Base-by-base conservation (phyloP, 2,113 vertebrate genomes). In the Psettodes erumei region DNA sequence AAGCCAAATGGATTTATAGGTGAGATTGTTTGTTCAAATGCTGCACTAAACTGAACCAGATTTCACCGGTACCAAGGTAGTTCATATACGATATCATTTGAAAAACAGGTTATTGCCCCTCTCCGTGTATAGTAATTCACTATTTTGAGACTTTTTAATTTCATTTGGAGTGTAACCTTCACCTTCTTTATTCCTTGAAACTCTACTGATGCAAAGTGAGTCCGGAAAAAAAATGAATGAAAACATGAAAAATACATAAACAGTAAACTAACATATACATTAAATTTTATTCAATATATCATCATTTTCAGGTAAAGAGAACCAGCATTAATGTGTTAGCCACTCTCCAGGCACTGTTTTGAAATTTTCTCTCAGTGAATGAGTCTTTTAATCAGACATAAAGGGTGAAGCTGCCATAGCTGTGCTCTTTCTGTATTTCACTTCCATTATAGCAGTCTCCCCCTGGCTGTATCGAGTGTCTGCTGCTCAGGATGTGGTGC, bases 401-500 rank as follows among this genome's bases (percentile, higher is more conserved):
- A 80, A 79, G 76, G 81, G 83, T 88, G 89, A 82, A 86, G 69
- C 69, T 35, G 50, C 58, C 40, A 21, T 43, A 71, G 79, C 73
- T 1, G 66, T 78, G 48, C 21, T 40, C 86, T 82, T 82, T 88
- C 86, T 87, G 87, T 86, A 75, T 91, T 92, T 90, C 85, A 80
- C 69, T 67, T 88, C 84, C 90, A 91, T 90, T 87, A 88, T 71
- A 83, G 73, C 85, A 42, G 87, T 62, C 81, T 92, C 88, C 86
- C 91, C 86, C 75, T 55, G 88, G 93, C 93, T 92, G 88, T 89
- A 94, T 94, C 90, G 70, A 87, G 83, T 94, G 87, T 93, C 92
- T 84, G 81, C 85, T 87, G 66, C 90, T 92, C 93, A 94, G 93
- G 93, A 94, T 94, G 93, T 92, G 90, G 93, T 87, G 86, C 90